Evolutionary conservation across 2,888 invertebrate species (phyloP).

Genomic region (Phrixothrix hirtus): DNA sequence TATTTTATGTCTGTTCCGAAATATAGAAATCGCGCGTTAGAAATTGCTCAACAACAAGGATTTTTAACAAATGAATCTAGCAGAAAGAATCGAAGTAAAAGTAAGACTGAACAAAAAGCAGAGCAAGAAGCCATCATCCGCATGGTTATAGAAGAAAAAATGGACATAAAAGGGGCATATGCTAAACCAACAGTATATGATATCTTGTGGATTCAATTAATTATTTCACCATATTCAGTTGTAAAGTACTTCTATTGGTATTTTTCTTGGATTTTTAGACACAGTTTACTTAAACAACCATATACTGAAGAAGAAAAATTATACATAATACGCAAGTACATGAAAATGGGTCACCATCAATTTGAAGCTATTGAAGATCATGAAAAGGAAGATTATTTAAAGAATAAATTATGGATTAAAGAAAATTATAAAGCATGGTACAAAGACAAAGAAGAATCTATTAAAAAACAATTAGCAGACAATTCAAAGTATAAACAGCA

Average conservation of each 20-base stretch:
- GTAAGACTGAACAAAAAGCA: conserved; percentile 68
- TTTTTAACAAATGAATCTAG: conserved; percentile 56
- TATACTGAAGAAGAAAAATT: conserved; percentile 83
- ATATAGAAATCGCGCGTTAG: conserved; percentile 79
- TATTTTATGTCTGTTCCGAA: conserved; percentile 87
- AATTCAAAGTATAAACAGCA: conserved; percentile 88
- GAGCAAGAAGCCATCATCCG: conserved; percentile 80
- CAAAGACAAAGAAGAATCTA: conserved; percentile 78
- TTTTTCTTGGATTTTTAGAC: conserved; percentile 79
- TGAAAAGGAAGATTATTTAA: conserved; percentile 73
- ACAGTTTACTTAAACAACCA: conserved; percentile 71
- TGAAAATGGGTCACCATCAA: conserved; percentile 73
- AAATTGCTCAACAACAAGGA: conserved; percentile 67
- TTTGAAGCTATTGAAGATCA: conserved; percentile 75
- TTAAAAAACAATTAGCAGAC: conserved; percentile 82
- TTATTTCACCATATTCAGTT: conserved; percentile 79
- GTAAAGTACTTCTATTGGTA: conserved; percentile 74
- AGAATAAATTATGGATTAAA: conserved; percentile 79
- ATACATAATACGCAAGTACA: conserved; percentile 78
- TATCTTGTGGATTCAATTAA: conserved; percentile 81
- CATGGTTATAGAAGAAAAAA: conserved; percentile 85
- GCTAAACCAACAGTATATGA: conserved; percentile 79
- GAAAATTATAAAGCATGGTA: conserved; percentile 82
- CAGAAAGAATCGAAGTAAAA: conserved; percentile 59
- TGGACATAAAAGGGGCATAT: conserved; percentile 93